These are phyloP conservation scores for Lasius fuliginosus DNA, from an alignment of 2,888 invertebrate species.

Conservation along the genomic window DNA sequence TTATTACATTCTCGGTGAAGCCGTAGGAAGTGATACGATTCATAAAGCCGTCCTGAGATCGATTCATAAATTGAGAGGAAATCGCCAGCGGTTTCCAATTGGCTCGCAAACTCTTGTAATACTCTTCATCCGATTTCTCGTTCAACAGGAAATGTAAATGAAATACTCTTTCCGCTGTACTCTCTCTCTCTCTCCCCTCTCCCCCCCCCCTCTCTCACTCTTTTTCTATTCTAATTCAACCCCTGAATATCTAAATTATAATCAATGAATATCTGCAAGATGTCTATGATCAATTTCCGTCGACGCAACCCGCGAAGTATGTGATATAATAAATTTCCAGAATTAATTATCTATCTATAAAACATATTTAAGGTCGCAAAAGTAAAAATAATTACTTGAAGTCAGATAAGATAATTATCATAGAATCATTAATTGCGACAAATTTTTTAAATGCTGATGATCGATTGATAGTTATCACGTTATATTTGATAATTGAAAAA, in stretches of 20 bases:
- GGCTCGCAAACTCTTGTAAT: slow-evolving; percentile 19
- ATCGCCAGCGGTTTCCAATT: slow-evolving; percentile 23
- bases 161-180: background rate
- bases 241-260: background rate
- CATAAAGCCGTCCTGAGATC: slow-evolving; percentile 52
- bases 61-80: slow-evolving; percentile 34
- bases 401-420: background rate
- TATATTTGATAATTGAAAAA: slow-evolving; percentile 9
- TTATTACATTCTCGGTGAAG: slow-evolving; percentile 45
- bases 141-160: slow-evolving; percentile 24
- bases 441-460: slow-evolving; percentile 3
- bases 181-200: background rate
- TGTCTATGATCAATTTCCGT: slow-evolving; percentile 6
- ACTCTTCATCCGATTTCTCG: background rate
- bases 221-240: background rate
- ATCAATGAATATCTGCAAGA: slow-evolving; percentile 4
- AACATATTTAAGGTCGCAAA: background rate
- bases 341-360: background rate
- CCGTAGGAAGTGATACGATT: slow-evolving; percentile 44
- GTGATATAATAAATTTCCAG: background rate
- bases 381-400: background rate
- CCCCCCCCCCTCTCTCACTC: too few species aligned
- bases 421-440: background rate
- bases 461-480: background rate
- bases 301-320: background rate